These are phyloP conservation scores for Drosophila eugracilis DNA, from an alignment of 1,140 invertebrate genomes.

Conservation along the genomic window DNA sequence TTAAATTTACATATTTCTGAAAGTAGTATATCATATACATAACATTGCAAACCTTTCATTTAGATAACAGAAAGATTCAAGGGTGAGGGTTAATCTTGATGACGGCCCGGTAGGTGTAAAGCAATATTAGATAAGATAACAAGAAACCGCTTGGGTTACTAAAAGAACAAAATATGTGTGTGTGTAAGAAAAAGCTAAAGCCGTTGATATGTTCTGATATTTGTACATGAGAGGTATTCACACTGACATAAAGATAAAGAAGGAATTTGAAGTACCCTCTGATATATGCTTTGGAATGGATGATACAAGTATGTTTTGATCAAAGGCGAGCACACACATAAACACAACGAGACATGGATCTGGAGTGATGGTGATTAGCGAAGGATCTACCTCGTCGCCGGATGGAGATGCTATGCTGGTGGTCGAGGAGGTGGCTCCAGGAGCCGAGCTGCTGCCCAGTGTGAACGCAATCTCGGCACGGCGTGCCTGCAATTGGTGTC, in stretches of 20 bases:
- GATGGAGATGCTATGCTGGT: slow-evolving; percentile 60
- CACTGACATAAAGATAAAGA: slow-evolving; percentile 8
- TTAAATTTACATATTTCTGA: no score
- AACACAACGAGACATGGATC: slow-evolving; percentile 47
- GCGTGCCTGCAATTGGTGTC: slow-evolving; percentile 90
- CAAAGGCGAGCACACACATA: slow-evolving; percentile 26
- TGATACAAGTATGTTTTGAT: neutral
- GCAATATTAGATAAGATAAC: slow-evolving; percentile 45
- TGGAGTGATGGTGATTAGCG: slow-evolving; percentile 40
- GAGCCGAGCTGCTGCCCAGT: slow-evolving; percentile 88
- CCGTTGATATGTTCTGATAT: slow-evolving; percentile 18
- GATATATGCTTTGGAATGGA: slow-evolving; percentile 21
- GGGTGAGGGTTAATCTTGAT: slow-evolving; percentile 14
- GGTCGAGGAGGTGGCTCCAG: slow-evolving; percentile 34
- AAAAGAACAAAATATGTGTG: slow-evolving; percentile 13
- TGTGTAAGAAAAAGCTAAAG: slow-evolving; percentile 26
- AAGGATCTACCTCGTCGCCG: slow-evolving; percentile 73
- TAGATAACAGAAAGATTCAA: slow-evolving; percentile 1
- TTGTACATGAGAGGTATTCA: slow-evolving; percentile 25
- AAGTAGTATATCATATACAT: no score
- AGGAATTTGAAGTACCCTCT: slow-evolving; percentile 3
- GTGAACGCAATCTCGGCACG: slow-evolving; percentile 96
- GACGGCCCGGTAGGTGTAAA: slow-evolving; percentile 25
- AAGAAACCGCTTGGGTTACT: slow-evolving; percentile 35
- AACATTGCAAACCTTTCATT: no score